phyloP scores from a whole-genome alignment of 2,888 invertebrate genomes.

The Apamea epomidion region DNA sequence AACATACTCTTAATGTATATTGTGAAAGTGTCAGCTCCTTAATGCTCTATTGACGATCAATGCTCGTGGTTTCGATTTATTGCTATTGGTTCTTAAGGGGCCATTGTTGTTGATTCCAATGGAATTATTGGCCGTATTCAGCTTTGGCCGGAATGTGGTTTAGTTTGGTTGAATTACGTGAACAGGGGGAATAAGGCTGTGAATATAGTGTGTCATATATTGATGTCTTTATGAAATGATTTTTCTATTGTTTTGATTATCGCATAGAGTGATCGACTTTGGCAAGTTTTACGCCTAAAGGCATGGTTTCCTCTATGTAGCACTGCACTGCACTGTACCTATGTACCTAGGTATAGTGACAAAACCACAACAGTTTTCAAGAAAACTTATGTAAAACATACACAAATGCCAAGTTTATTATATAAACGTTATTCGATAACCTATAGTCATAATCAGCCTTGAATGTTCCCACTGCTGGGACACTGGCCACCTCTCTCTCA shows the following conservation, averaged over 20 bases:
- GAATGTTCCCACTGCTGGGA: background rate
- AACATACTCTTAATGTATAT: slow-evolving; percentile 89
- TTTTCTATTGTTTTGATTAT: slow-evolving; percentile 8
- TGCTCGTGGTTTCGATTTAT: slow-evolving; percentile 86
- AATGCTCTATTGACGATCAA: slow-evolving; percentile 87
- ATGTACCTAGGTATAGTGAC: background rate
- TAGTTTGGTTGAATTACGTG: slow-evolving; percentile 76
- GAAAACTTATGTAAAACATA: background rate
- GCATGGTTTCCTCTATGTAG: background rate
- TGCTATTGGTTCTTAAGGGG: slow-evolving; percentile 84
- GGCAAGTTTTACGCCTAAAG: background rate
- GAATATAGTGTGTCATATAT: slow-evolving; percentile 57
- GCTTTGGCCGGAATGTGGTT: slow-evolving; percentile 75
- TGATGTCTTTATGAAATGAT: slow-evolving; percentile 37
- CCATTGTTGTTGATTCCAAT: slow-evolving; percentile 84
- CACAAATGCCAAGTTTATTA: slow-evolving; percentile 20
- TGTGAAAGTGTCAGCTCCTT: slow-evolving; percentile 86
- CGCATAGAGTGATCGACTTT: background rate
- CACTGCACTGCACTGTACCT: no score
- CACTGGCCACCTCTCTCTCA: background rate
- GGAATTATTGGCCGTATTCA: slow-evolving; percentile 83
- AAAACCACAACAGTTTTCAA: background rate
- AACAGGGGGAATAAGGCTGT: slow-evolving; percentile 57
- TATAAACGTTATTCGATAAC: slow-evolving; percentile 14
- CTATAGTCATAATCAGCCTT: background rate